These are phyloP conservation scores for Synanthedon tipuliformis DNA, from an alignment of 2,888 invertebrate genomes.

Conservation along the genomic window DNA sequence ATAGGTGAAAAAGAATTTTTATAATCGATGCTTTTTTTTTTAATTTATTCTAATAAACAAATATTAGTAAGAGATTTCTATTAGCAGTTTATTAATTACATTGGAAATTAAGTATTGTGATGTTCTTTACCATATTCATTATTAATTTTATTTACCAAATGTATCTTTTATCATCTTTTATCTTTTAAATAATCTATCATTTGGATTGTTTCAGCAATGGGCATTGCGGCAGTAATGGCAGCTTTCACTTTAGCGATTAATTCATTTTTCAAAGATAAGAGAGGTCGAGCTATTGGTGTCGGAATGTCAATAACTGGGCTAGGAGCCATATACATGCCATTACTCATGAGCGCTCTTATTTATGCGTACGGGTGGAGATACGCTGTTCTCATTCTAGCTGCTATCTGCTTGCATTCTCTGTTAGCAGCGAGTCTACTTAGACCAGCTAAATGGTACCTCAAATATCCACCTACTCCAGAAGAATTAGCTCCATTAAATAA, in stretches of 20 bases:
- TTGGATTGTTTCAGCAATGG: conserved; percentile 65
- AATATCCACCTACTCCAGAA: conserved; percentile 32
- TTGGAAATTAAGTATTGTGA: too few species aligned
- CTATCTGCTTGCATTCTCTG: conserved; percentile 71
- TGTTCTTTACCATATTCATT: too few species aligned
- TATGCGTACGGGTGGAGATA: conserved; percentile 70
- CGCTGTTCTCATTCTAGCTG: conserved; percentile 73
- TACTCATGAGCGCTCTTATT: conserved; percentile 69
- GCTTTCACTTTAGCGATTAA: conserved; percentile 74
- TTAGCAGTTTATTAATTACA: too few species aligned
- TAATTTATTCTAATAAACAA: too few species aligned
- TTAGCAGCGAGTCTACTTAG: conserved; percentile 72
- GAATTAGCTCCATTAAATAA: conserved; percentile 46
- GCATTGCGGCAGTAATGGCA: conserved; percentile 71
- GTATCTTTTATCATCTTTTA: not conserved
- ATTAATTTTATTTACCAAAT: not conserved
- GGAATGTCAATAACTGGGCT: conserved; percentile 75
- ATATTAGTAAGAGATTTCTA: too few species aligned
- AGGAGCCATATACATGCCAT: conserved; percentile 76
- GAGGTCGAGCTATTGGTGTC: conserved; percentile 73
- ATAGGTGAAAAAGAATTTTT: too few species aligned
- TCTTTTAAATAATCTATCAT: not conserved
- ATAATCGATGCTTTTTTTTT: too few species aligned
- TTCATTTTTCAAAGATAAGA: conserved; percentile 73
- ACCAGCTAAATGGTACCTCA: conserved; percentile 76